Percentiles rank a stretch among this genome's conserved stretches.
phyloP scores from a whole-genome alignment of 2,113 vertebrate species.

The Nicator chloris region DNA sequence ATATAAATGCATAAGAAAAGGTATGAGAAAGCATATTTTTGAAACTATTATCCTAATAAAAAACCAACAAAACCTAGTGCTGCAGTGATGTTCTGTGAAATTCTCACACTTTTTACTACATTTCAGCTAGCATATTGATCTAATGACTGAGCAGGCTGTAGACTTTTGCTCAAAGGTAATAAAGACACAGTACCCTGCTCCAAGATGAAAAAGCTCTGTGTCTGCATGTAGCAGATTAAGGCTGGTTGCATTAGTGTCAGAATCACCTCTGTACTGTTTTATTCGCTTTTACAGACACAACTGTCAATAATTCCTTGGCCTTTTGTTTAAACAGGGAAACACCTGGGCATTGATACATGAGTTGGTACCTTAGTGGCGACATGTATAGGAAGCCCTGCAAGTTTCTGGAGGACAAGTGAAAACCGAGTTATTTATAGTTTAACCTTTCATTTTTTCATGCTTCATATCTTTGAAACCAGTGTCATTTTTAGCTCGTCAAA shows the following conservation, averaged over 20 bases:
- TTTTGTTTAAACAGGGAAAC: background rate
- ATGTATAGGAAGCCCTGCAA: background rate
- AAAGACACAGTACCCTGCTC: background rate
- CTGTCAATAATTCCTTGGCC: background rate
- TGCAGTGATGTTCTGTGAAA: background rate
- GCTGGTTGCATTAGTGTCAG: background rate
- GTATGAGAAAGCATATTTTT: background rate
- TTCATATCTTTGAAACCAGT: conserved; percentile 3
- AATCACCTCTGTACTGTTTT: background rate
- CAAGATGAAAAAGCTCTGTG: background rate
- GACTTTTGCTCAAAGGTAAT: background rate
- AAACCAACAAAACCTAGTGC: background rate
- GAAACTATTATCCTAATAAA: background rate
- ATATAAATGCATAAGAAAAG: background rate
- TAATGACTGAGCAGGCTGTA: background rate
- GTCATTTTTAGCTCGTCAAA: conserved; percentile 23
- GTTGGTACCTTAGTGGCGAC: background rate
- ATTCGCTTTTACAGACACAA: background rate
- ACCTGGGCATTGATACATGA: background rate
- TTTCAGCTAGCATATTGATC: background rate
- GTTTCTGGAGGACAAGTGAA: background rate
- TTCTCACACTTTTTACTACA: background rate
- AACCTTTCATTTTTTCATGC: conserved; percentile 5
- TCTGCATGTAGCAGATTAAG: background rate
- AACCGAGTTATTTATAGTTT: background rate